phyloP scores from a whole-genome alignment of 1,140 invertebrate genomes.

The Caerostris extrusa region DNA sequence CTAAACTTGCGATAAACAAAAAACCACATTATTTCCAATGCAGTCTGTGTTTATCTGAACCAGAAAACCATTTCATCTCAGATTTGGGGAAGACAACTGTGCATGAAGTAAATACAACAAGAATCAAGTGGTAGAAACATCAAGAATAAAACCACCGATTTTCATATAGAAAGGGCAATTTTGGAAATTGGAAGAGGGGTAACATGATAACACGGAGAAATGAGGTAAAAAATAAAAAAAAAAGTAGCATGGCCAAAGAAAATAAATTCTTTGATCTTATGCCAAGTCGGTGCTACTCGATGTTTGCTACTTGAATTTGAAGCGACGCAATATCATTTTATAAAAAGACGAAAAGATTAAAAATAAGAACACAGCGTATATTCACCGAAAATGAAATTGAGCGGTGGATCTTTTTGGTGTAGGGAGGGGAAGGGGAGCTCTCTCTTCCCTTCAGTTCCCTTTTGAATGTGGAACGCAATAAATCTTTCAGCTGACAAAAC shows the following conservation, averaged over 20 bases:
- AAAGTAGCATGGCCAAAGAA: not conserved
- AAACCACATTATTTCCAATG: not conserved
- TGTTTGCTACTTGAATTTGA: not conserved
- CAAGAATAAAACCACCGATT: not conserved
- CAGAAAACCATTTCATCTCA: not conserved
- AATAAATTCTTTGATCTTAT: not conserved
- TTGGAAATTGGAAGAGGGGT: not conserved
- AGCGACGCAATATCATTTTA: not conserved
- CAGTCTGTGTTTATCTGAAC: not conserved
- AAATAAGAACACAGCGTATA: constrained; percentile 1
- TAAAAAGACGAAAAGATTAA: constrained; percentile 18
- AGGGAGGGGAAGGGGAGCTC: not conserved
- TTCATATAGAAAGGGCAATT: constrained; percentile 27
- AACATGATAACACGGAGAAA: not conserved
- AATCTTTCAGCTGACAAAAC: constrained; percentile 22
- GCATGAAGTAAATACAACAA: too few relatives aligned
- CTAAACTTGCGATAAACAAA: not conserved
- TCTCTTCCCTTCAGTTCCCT: not conserved
- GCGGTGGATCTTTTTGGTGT: not conserved
- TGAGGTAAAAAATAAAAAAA: not conserved
- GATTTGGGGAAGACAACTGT: not conserved
- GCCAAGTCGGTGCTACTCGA: not conserved
- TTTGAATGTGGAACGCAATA: not conserved
- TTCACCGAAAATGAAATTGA: constrained; percentile 32
- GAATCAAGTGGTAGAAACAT: not conserved